Evolutionary conservation across 2,113 vertebrate genomes (phyloP), one percentile per base, ranked within the genome.

Genomic region (Entomyzon cyanotis): DNA sequence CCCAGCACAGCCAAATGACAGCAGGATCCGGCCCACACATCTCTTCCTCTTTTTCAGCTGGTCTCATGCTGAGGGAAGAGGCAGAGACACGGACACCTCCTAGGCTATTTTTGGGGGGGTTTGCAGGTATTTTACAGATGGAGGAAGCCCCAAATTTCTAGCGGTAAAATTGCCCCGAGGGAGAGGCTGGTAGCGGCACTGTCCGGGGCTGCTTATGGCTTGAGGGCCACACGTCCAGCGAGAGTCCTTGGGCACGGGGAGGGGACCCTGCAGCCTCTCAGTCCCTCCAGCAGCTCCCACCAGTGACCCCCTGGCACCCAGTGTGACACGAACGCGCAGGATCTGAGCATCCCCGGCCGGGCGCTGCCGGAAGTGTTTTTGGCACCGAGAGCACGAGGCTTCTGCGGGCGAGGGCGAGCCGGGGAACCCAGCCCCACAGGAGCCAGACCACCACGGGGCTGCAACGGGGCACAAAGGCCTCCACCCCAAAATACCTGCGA

Each of bases 21-120:
- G 49, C 70, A 63, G 59, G 47, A 70, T 44, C 4, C 0, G 0
- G 30, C 79, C 56, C 8, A 4, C 17, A 1, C 3, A 0, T 16
- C 60, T 47, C 91, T 96, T 92, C 95, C 86, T 84, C 89, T 96
- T 92, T 95, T 84, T 69, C 59, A 27, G 35, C 8, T n/a, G 7
- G 12, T 11, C 8, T 11, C 24, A 7, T 16, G 14, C 24, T 27
- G 24, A 11, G 11, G 8, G 14, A 3, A 5, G n/a, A 76, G 58
- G n/a, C 2, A 47, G 65, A 33, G 16, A 37, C 3, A 5, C 24
- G 10, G 80, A 12, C 76, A 39, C 42, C 64, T 28, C 68, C 37
- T 31, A 16, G 24, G 25, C 24, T 58, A 1, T 15, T 31, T 0
- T 8, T 6, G 67, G 74, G 30, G 31, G 30, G 6, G 47, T 20